Conservation (phyloP, 2,888 invertebrate genomes). For the Heliconius aoede region DNA sequence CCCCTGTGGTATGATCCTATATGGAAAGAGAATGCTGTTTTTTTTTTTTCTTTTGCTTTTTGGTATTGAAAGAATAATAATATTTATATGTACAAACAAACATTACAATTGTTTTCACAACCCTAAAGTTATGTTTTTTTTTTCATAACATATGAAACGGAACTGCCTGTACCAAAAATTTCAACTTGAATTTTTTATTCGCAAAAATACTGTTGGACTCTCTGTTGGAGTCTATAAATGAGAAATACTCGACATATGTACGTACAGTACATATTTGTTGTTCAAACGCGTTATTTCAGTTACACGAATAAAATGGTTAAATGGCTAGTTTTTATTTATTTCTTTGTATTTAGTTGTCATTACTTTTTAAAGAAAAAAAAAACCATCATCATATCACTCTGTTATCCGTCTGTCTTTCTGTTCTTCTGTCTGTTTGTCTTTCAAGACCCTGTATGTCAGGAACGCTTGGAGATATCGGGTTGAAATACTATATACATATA, state of each 20-base stretch:
- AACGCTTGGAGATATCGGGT: too few species aligned
- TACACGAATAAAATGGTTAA: not conserved
- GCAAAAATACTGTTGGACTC: not conserved
- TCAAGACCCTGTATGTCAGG: too few species aligned
- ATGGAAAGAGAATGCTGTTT: too few species aligned
- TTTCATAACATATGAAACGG: not conserved
- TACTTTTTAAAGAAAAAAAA: too few species aligned
- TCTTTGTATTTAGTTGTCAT: too few species aligned
- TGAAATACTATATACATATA: too few species aligned
- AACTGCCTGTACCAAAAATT: not conserved
- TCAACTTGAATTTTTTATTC: not conserved
- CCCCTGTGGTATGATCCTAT: too few species aligned
- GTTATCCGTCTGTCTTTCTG: too few species aligned
- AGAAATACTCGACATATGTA: not conserved
- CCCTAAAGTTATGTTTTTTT: not conserved
- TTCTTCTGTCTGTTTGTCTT: too few species aligned
- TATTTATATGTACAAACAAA: not conserved
- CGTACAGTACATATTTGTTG: not conserved
- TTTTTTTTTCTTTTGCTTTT: too few species aligned
- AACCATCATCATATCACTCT: too few species aligned
- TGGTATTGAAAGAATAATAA: too few species aligned
- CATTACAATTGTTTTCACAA: not conserved
- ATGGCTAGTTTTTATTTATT: not conserved
- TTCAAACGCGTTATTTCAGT: not conserved
- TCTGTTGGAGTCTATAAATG: constrained; percentile 5